Evolutionary conservation across 2,888 invertebrate species (phyloP), one percentile per base, ranked within the genome.

Genomic region (Leptinotarsa tumamoca): DNA sequence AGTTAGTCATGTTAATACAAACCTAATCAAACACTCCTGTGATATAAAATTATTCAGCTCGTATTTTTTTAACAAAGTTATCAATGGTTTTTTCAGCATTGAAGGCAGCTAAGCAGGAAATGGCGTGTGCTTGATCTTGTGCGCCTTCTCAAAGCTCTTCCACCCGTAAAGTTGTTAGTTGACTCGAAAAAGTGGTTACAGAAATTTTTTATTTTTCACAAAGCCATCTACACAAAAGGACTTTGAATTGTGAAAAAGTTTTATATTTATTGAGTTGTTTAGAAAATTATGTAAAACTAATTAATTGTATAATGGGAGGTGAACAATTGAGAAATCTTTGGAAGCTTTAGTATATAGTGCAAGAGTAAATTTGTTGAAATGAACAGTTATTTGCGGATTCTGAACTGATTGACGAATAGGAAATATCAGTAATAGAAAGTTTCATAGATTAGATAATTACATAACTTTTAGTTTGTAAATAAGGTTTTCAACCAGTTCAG

Each of bases 81-180:
- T 10, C 5, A 27, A 17, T n/a, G 18, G n/a, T 23, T 21, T 63
- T 88, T 88, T 74, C 84, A 90, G 91, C 90, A 72, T 84, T 90
- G 83, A 90, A 90, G 85, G 89, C 90, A 81, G 90, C 90, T 68
- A 91, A 90, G 84, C 90, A 90, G 80, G 90, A 90, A 85, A 87
- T 90, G 88, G 88, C 89, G 49, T 90, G 90, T 84, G 89, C 90
- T 88, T 90, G 90, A 90, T 90, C 68, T 21, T 80, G 61, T 18
- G 14, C 54, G 14, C 17, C 33, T 56, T 33, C 56, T 69, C 69
- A 21, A 18, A 54, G 70, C 21, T 58, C 70, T 50, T 58, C 58
- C 43, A 58, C 18, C 49, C 58, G 52, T 33, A 52, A 54, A 54
- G n/a, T 63, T 33, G 63, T 63, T 63, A 33, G n/a, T 27, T 63